Percentiles rank a stretch among this genome's conserved stretches.
Evolutionary conservation across 2,888 invertebrate genomes (phyloP).

Genomic region (Drosophila dives): DNA sequence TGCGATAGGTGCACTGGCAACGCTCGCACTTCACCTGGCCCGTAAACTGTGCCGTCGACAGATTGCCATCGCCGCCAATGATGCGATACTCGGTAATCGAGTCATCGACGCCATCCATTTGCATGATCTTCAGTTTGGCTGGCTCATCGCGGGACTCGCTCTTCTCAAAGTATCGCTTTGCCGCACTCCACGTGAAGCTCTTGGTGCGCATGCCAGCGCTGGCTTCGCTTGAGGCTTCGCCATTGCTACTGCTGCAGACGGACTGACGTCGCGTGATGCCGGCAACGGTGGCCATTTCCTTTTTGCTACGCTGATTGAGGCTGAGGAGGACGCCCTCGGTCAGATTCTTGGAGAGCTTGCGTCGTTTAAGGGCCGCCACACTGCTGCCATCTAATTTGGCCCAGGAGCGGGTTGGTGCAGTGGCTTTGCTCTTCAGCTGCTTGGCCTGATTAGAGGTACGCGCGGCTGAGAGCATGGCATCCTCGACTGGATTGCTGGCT

Average conservation of each 20-base stretch:
- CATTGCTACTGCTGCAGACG: constrained; percentile 81
- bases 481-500: constrained; percentile 81
- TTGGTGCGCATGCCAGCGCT: constrained; percentile 69
- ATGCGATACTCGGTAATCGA: constrained; percentile 86
- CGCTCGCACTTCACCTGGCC: constrained; percentile 91
- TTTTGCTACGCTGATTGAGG: constrained; percentile 73
- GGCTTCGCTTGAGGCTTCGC: constrained; percentile 76
- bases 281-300: constrained; percentile 67
- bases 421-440: constrained; percentile 61
- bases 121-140: constrained; percentile 86
- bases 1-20: constrained; percentile 94
- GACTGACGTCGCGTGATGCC: constrained; percentile 74
- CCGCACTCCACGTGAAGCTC: constrained; percentile 83
- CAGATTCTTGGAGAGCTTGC: constrained; percentile 86
- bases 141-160: constrained; percentile 59
- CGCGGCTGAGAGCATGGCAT: constrained; percentile 82
- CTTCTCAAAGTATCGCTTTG: constrained; percentile 79
- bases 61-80: constrained; percentile 84
- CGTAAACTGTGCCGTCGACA: constrained; percentile 82
- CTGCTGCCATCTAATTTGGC: constrained; percentile 73
- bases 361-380: constrained; percentile 87
- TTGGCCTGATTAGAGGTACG: constrained; percentile 67
- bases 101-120: constrained; percentile 90
- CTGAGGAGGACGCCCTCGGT: constrained; percentile 85
- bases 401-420: constrained; percentile 64